Evolutionary conservation across 1,140 invertebrate species (phyloP), one percentile per base, ranked within the genome.

Genomic region (Sitophilus oryzae): DNA sequence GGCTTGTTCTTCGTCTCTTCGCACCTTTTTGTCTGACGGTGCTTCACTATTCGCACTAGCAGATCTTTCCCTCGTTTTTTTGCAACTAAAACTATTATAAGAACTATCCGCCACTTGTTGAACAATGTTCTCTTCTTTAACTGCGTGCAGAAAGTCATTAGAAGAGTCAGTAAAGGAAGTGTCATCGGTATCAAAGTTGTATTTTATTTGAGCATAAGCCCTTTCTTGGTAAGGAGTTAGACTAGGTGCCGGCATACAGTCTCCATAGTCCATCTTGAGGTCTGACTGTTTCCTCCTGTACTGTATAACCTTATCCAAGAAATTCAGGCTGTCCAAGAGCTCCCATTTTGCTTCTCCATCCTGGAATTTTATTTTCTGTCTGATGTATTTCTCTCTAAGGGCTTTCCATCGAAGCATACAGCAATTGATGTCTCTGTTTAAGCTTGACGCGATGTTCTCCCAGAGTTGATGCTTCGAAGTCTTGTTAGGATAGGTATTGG

Each of bases 321-420:
- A 66, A 9, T 36, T 20, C 25, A 66, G 21, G 4, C 61, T 59
- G 25, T 66, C 64, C 1, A 66, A 35, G 30, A 66, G 51, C 43
- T 64, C 62, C 64, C 64, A 66, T 46, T 66, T 66, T 16, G 43
- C 45, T 25, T 62, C 58, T 2, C 59, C 58, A 25, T 62, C 64
- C 38, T 60, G 37, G 42, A 48, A 64, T 45, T 64, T 64, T 8
- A 52, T 56, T 44, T 64, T 66, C 42, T 66, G 64, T 21, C 64
- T 36, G 21, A 66, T 66, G 48, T 66, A 66, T 36, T 66, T 66
- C 40, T 66, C 64, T 41, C 64, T 47, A 11, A 66, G 37, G 5
- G 59, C 61, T 38, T 66, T 66, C 64, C 64, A 66, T 8, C 62
- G 35, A 15, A 62, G 48, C 59, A 59, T 61, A 34, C 64, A 66